Conservation (phyloP, 1,140 invertebrate genomes). For the Philopotamus ludificatus region DNA sequence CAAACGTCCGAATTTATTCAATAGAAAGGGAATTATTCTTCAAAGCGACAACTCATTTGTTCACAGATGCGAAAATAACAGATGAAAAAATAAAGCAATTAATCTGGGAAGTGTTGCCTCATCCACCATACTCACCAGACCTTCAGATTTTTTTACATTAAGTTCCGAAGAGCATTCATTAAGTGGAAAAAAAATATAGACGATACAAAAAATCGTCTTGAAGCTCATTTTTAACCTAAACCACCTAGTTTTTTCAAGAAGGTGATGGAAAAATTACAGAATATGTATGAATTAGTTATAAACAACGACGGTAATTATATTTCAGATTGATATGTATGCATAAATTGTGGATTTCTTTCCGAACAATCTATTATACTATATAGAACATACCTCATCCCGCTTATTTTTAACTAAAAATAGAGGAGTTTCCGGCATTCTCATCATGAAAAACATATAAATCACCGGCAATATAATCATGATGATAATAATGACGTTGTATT, state of each 20-base stretch:
- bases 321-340: not conserved
- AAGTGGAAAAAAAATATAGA: too few relatives aligned
- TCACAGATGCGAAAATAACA: too few relatives aligned
- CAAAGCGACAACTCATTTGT: too few relatives aligned
- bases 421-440: constrained; percentile 60
- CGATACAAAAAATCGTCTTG: not conserved
- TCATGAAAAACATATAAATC: constrained; percentile 46
- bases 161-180: too few relatives aligned
- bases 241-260: not conserved
- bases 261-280: not conserved
- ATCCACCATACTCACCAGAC: too few relatives aligned
- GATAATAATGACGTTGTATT: constrained; percentile 42
- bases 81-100: too few relatives aligned
- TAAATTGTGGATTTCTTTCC: not conserved
- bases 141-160: too few relatives aligned
- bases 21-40: too few relatives aligned
- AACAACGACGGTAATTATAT: too few relatives aligned
- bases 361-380: not conserved
- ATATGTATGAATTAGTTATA: not conserved
- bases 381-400: constrained; percentile 21
- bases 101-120: too few relatives aligned
- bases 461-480: constrained; percentile 44
- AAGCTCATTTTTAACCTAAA: not conserved
- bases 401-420: constrained; percentile 43
- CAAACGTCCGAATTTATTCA: too few relatives aligned